phyloP scores from a whole-genome alignment of 2,888 invertebrate species.

The Hypselothyrea guttata region DNA sequence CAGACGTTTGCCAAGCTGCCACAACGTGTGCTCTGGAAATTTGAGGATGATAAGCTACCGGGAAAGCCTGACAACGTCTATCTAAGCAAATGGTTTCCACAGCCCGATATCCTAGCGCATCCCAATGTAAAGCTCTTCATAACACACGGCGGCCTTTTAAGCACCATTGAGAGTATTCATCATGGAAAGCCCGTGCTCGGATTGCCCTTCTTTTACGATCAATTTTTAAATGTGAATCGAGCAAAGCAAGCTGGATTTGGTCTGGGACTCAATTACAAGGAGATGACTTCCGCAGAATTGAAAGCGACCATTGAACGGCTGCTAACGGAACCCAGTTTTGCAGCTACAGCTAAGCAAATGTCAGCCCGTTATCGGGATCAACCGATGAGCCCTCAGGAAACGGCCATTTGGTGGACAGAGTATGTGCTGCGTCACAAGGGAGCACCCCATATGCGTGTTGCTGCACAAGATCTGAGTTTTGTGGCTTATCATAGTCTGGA shows the following conservation, averaged over 20 bases:
- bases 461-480: slow-evolving; percentile 75
- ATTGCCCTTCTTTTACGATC: slow-evolving; percentile 83
- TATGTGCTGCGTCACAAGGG: slow-evolving; percentile 80
- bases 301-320: slow-evolving; percentile 56
- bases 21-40: slow-evolving; percentile 82
- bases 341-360: slow-evolving; percentile 46
- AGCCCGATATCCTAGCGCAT: slow-evolving; percentile 82
- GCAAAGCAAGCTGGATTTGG: slow-evolving; percentile 82
- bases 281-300: slow-evolving; percentile 77
- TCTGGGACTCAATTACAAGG: slow-evolving; percentile 74
- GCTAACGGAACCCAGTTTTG: slow-evolving; percentile 56
- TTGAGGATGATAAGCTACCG: slow-evolving; percentile 77
- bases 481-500: slow-evolving; percentile 79
- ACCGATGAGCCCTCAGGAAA: slow-evolving; percentile 73
- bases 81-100: slow-evolving; percentile 82
- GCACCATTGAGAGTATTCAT: slow-evolving; percentile 82
- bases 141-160: slow-evolving; percentile 83
- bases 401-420: slow-evolving; percentile 80
- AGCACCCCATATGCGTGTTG: slow-evolving; percentile 78
- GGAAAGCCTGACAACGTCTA: slow-evolving; percentile 73
- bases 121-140: slow-evolving; percentile 83
- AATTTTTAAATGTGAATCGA: slow-evolving; percentile 82
- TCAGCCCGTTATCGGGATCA: slow-evolving; percentile 78
- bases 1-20: slow-evolving; percentile 60
- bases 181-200: slow-evolving; percentile 83